Percentiles rank a stretch among this genome's conserved stretches.
These are phyloP conservation scores for Incurvaria masculella DNA, from an alignment of 2,888 invertebrate genomes.

Conservation along the genomic window DNA sequence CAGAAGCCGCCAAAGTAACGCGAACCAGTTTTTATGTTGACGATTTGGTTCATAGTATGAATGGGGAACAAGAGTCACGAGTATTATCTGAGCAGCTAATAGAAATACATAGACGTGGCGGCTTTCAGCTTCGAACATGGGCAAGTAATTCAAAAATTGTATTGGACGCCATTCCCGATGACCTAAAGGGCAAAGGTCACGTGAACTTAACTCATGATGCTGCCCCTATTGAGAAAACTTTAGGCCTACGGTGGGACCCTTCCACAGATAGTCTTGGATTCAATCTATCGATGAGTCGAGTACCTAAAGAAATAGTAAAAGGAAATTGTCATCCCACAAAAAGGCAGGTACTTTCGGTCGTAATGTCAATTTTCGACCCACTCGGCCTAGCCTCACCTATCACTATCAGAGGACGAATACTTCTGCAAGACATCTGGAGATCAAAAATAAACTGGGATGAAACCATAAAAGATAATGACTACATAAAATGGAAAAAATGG, in stretches of 20 bases:
- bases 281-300: slow-evolving; percentile 7
- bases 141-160: not conserved
- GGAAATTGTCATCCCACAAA: not conserved
- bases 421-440: slow-evolving; percentile 1
- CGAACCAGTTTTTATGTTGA: too few species aligned
- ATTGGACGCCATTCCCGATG: not conserved
- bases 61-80: slow-evolving; percentile 2
- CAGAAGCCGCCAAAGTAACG: slow-evolving; percentile 5
- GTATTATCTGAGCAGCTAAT: not conserved
- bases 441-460: not conserved
- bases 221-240: not conserved
- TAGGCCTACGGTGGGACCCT: not conserved
- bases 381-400: not conserved
- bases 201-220: not conserved
- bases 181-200: not conserved
- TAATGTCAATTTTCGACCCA: slow-evolving; percentile 2
- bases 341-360: not conserved
- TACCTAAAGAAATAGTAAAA: not conserved
- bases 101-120: not conserved
- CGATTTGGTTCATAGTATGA: slow-evolving; percentile 10
- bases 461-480: not conserved
- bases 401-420: not conserved
- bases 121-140: not conserved
- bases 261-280: not conserved
- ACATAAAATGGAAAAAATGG: not conserved